phyloP scores from a whole-genome alignment of 2,888 invertebrate genomes.

The Acanthococcus lagerstroemiae region DNA sequence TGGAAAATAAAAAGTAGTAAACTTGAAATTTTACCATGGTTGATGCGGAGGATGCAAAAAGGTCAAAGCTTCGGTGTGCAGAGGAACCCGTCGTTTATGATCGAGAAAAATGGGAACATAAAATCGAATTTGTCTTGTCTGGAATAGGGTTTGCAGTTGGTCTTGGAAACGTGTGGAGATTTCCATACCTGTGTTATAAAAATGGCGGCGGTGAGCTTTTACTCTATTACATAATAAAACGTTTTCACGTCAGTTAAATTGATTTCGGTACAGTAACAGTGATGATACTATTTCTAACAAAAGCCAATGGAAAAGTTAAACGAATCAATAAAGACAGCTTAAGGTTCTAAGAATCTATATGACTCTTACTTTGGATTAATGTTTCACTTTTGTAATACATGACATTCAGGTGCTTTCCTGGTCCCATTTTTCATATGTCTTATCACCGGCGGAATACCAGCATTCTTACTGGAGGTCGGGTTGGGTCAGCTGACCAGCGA shows the following conservation, averaged over 20 bases:
- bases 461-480: slow-evolving; percentile 52
- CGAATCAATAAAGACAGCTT: too few species aligned
- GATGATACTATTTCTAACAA: too few species aligned
- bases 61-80: background rate
- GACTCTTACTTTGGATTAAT: background rate
- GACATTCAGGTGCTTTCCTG: slow-evolving; percentile 46
- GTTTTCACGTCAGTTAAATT: too few species aligned
- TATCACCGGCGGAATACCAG: slow-evolving; percentile 49
- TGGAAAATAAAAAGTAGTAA: too few species aligned
- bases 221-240: background rate
- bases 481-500: slow-evolving; percentile 52
- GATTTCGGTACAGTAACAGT: too few species aligned
- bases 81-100: slow-evolving; percentile 2
- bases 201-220: slow-evolving; percentile 43
- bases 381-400: too few species aligned
- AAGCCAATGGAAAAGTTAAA: too few species aligned
- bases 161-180: slow-evolving; percentile 56
- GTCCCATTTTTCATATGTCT: slow-evolving; percentile 52
- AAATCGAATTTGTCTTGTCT: slow-evolving; percentile 49
- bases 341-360: too few species aligned
- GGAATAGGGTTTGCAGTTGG: slow-evolving; percentile 53
- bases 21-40: too few species aligned
- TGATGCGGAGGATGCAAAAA: too few species aligned
- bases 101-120: slow-evolving; percentile 37
- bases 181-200: slow-evolving; percentile 51